A percentile compares a stretch with the other conserved stretches of the same genome.
Evolutionary conservation across 2,797 vertebrate genomes (phyloP).

Genomic region (Eurystomus glaucurus): DNA sequence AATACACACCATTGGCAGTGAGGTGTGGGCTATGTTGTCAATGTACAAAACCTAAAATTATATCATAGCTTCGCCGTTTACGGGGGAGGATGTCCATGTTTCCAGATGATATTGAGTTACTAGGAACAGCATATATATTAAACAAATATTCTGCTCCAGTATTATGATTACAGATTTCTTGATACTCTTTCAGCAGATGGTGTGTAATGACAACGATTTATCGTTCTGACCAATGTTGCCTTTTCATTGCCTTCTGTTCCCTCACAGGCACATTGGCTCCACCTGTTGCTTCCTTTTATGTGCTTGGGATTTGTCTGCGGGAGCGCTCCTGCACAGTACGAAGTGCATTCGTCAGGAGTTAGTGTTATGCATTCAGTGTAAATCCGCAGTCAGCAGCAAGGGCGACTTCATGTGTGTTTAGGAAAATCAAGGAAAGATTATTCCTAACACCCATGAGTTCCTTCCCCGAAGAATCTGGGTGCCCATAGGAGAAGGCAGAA

Average conservation of each 20-base stretch:
- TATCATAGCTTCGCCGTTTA: not conserved
- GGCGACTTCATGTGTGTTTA: fast-evolving
- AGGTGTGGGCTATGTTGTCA: not conserved
- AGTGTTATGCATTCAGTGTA: fast-evolving
- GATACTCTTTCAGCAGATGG: not conserved
- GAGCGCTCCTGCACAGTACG: not conserved
- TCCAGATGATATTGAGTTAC: not conserved
- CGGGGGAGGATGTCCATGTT: not conserved
- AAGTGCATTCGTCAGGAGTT: not conserved
- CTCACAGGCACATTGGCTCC: not conserved
- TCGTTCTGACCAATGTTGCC: not conserved
- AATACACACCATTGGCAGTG: not conserved
- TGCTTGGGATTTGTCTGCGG: not conserved
- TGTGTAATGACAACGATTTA: not conserved
- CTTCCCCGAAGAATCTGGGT: not conserved
- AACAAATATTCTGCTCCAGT: not conserved
- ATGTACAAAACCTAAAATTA: not conserved
- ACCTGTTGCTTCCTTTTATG: not conserved
- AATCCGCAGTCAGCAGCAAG: not conserved
- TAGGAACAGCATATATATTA: not conserved
- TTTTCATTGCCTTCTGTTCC: not conserved
- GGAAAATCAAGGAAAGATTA: not conserved
- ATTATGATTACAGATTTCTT: not conserved
- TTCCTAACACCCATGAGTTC: not conserved
- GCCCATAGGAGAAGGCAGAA: not conserved